Percentiles rank a stretch among this genome's conserved stretches.
phyloP scores from a whole-genome alignment of 1,140 invertebrate genomes.

The Musca domestica region DNA sequence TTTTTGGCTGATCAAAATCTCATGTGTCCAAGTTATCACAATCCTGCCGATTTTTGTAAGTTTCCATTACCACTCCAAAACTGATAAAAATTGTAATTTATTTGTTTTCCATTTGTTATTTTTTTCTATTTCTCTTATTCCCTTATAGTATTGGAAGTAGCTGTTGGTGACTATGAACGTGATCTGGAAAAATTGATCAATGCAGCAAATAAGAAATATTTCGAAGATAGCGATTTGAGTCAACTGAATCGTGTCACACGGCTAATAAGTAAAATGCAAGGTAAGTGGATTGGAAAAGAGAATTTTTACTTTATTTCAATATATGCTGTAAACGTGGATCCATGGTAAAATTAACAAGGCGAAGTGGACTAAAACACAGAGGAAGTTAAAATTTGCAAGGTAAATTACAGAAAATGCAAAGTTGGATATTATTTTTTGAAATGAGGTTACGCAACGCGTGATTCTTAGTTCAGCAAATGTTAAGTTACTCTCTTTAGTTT shows the following conservation, averaged over 20 bases:
- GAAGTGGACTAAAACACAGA: no score
- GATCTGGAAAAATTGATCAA: constrained; percentile 60
- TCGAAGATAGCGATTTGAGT: constrained; percentile 50
- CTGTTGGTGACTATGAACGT: constrained; percentile 71
- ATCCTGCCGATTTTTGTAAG: constrained; percentile 82
- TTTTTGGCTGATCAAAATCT: constrained; percentile 76
- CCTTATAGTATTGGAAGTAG: constrained; percentile 74
- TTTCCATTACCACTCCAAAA: background rate
- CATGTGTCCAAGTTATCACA: constrained; percentile 89
- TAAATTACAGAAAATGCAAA: no score
- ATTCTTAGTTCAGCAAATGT: no score
- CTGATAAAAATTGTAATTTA: background rate
- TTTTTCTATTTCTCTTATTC: constrained; percentile 38
- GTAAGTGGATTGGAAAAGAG: constrained; percentile 27
- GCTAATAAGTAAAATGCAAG: constrained; percentile 45
- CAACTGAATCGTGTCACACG: constrained; percentile 32
- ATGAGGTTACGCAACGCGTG: no score
- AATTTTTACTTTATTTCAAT: background rate
- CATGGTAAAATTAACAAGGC: no score
- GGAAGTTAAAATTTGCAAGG: no score
- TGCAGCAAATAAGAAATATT: constrained; percentile 59
- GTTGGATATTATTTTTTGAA: no score
- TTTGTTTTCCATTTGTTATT: background rate
- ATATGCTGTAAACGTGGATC: background rate
- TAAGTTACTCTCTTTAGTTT: no score